Percentiles rank a stretch among this genome's conserved stretches.
phyloP scores from a whole-genome alignment of 2,113 vertebrate species.

The Urocynchramus pylzowi region DNA sequence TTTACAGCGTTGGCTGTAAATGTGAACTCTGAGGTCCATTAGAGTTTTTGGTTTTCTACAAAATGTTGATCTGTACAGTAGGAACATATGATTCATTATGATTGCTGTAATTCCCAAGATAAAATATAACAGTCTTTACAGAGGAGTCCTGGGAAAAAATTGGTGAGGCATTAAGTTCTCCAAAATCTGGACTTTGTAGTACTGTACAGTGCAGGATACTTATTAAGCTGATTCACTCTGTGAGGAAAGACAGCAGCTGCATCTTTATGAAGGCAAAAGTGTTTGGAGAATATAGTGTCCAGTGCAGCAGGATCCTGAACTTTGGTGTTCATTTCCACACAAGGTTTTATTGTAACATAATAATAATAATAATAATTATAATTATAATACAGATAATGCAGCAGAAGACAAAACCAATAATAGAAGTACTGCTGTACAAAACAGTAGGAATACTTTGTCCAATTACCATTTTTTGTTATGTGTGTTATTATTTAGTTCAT shows the following conservation, averaged over 20 bases:
- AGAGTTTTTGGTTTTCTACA: background rate
- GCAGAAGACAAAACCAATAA: background rate
- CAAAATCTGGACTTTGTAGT: background rate
- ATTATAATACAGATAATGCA: fast-evolving
- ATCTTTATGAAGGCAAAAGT: background rate
- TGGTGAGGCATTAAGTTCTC: background rate
- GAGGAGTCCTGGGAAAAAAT: background rate
- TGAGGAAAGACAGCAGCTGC: background rate
- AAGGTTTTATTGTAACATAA: background rate
- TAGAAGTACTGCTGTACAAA: background rate
- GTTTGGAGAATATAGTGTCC: background rate
- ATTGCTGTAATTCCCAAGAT: background rate
- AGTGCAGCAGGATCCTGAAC: background rate
- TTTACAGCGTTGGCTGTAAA: background rate
- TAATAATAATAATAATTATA: no score
- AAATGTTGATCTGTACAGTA: background rate
- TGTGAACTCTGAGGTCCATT: background rate
- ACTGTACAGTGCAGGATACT: background rate
- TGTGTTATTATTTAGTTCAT: background rate
- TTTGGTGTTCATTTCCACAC: background rate
- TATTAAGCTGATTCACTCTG: fast-evolving
- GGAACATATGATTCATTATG: background rate
- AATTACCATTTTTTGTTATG: background rate
- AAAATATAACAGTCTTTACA: background rate
- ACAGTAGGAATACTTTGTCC: background rate